phyloP scores from a whole-genome alignment of 2,888 invertebrate genomes.

The Mesoligia furuncula region DNA sequence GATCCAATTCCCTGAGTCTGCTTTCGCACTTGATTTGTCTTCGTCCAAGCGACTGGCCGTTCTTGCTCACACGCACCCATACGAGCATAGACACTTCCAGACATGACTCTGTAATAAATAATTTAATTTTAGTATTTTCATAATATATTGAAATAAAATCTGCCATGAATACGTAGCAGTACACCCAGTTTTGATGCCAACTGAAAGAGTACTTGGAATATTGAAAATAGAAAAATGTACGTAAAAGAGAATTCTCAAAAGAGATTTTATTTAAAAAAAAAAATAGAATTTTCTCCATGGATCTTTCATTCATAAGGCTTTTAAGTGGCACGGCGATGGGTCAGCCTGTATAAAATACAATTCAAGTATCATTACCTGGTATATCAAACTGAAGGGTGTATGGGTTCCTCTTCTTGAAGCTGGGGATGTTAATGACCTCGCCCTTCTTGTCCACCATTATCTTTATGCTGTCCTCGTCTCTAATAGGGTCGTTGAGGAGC shows the following conservation, averaged over 20 bases:
- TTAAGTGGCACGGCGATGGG: not conserved
- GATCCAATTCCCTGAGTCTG: constrained; percentile 95
- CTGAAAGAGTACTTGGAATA: constrained; percentile 1
- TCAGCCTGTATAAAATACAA: not conserved
- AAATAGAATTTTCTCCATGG: not conserved
- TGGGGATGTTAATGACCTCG: constrained; percentile 93
- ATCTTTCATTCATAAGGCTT: not conserved
- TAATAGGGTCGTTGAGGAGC: constrained; percentile 94
- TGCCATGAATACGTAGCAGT: not conserved
- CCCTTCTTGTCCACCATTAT: constrained; percentile 95
- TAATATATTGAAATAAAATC: not conserved
- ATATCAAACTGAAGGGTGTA: constrained; percentile 96
- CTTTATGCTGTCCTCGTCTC: constrained; percentile 94
- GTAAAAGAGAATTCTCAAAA: not conserved
- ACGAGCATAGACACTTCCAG: constrained; percentile 95
- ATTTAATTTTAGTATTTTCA: not conserved
- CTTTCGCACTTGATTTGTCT: constrained; percentile 97
- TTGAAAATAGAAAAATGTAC: not conserved
- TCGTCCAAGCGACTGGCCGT: constrained; percentile 94
- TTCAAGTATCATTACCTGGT: constrained; percentile 89
- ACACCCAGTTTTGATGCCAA: not conserved
- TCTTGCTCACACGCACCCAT: constrained; percentile 95
- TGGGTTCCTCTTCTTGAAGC: constrained; percentile 95
- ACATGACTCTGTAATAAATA: constrained; percentile 91
- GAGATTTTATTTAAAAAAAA: not conserved